These are phyloP conservation scores for Platichthys stellatus DNA, from an alignment of 2,113 vertebrate genomes.

Conservation along the genomic window DNA sequence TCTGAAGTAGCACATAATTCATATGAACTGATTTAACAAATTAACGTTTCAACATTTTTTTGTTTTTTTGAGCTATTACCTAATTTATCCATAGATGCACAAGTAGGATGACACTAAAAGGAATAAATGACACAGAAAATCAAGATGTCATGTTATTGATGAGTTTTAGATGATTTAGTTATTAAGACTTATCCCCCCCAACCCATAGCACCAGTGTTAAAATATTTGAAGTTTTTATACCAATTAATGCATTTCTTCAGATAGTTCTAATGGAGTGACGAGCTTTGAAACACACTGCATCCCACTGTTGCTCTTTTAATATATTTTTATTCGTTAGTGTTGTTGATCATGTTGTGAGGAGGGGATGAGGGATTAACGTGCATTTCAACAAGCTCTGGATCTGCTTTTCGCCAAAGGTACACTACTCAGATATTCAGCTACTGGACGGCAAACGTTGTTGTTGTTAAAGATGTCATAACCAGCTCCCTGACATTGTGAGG, in stretches of 20 bases:
- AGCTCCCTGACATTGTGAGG: constrained; percentile 30
- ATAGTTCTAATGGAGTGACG: constrained; percentile 45
- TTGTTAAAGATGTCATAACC: constrained; percentile 44
- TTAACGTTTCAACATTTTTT: constrained; percentile 60
- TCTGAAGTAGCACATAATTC: constrained; percentile 67
- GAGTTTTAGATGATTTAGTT: constrained; percentile 61
- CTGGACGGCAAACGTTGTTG: constrained; percentile 37
- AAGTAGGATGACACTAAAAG: constrained; percentile 72
- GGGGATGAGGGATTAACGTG: constrained; percentile 24
- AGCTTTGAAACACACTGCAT: constrained; percentile 48
- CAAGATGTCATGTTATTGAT: constrained; percentile 39
- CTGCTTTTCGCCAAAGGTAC: constrained; percentile 78
- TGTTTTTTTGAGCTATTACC: constrained; percentile 56
- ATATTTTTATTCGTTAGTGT: constrained; percentile 57
- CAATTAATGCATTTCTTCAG: constrained; percentile 46
- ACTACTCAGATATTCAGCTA: constrained; percentile 70
- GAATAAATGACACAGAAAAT: constrained; percentile 60
- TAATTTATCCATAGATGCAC: constrained; percentile 76
- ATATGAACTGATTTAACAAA: constrained; percentile 69
- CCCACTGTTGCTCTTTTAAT: constrained; percentile 54
- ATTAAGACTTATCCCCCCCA: constrained; percentile 25
- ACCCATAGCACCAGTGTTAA: constrained; percentile 46
- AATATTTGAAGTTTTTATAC: constrained; percentile 64
- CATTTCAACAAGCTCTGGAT: constrained; percentile 60
- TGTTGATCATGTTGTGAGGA: constrained; percentile 37